Base-by-base conservation (phyloP, 2,888 invertebrate species). In the Bembecia ichneumoniformis region DNA sequence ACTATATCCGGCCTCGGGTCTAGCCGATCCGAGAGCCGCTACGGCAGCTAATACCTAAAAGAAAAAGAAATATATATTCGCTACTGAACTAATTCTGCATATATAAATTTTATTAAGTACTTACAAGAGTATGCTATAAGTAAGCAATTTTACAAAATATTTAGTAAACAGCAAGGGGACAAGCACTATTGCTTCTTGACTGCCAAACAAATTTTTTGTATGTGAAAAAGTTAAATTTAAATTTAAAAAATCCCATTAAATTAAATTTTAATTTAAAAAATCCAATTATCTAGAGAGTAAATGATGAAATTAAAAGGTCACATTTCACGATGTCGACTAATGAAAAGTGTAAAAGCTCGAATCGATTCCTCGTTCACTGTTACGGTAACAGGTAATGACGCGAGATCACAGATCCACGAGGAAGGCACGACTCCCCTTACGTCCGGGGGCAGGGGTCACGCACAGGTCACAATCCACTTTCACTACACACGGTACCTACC, bases 1-100 rank as follows among this genome's bases (percentile, higher is more conserved):
- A 74, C 89, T 89, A 75, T 90, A 90, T 63, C 89, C 90, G 67
- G 90, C 90, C 75, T 90, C 90, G 71, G 90, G 90, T 54, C 89
- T 82, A 51, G 88, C 89, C 71, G 88, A 87, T 68, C 88, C 88
- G 71, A 89, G 78, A 51, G 88, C 87, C 77, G 89, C 81, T 57
- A 90, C 82, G 76, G 87, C 87, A 65, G 87, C 86, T 64, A 87
- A 76, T 76, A 87, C 87, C 87, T 87, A 74, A 16, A 35, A 46
- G 64, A 58, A 61, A 60, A 71, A 62, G 68, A 71, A 68, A 15
- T 10, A 28, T 17, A 48, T 40, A 34, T 34, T 44, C 4, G 43
- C 20, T 45, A 36, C 35, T 14, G 11, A 15, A 14, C 17, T 17
- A n/a, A 35, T n/a, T 14, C 49, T 14, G n/a, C 49, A n/a, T 35